Evolutionary conservation across 2,888 invertebrate species (phyloP).

Genomic region (Chrysotoxum bicinctum): DNA sequence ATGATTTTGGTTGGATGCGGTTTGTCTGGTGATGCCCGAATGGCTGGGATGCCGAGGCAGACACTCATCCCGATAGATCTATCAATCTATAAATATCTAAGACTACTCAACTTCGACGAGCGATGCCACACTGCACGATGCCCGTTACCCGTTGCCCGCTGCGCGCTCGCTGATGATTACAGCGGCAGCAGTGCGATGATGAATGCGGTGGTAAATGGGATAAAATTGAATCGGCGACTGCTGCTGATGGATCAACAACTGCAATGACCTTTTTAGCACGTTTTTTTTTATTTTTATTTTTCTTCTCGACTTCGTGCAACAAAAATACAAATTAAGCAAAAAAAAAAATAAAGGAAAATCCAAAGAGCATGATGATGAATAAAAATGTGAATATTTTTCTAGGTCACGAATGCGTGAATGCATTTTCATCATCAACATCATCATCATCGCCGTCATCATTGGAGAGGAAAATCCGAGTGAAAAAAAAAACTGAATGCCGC

Average conservation of each 20-base stretch:
- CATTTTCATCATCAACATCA: slow-evolving; percentile 59
- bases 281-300: not conserved
- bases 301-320: slow-evolving; percentile 20
- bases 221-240: slow-evolving; percentile 64
- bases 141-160: slow-evolving; percentile 17
- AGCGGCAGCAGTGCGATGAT: slow-evolving; percentile 50
- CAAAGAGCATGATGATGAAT: slow-evolving; percentile 48
- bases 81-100: slow-evolving; percentile 70
- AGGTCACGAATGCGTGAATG: slow-evolving; percentile 72
- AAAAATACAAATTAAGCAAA: not conserved
- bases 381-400: slow-evolving; percentile 61
- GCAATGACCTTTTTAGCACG: slow-evolving; percentile 66
- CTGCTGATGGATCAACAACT: slow-evolving; percentile 65
- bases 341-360: slow-evolving; percentile 22
- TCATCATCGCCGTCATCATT: slow-evolving; percentile 27
- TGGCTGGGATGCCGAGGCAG: slow-evolving; percentile 32
- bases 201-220: slow-evolving; percentile 62
- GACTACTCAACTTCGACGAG: slow-evolving; percentile 19
- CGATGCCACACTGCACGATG: not conserved
- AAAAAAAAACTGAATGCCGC: slow-evolving; percentile 14
- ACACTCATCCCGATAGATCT: slow-evolving; percentile 54
- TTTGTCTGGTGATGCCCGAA: slow-evolving; percentile 34
- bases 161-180: slow-evolving; percentile 36
- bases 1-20: slow-evolving; percentile 21
- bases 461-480: slow-evolving; percentile 26